phyloP scores from a whole-genome alignment of 1,140 invertebrate genomes.

The Aplysia californica region DNA sequence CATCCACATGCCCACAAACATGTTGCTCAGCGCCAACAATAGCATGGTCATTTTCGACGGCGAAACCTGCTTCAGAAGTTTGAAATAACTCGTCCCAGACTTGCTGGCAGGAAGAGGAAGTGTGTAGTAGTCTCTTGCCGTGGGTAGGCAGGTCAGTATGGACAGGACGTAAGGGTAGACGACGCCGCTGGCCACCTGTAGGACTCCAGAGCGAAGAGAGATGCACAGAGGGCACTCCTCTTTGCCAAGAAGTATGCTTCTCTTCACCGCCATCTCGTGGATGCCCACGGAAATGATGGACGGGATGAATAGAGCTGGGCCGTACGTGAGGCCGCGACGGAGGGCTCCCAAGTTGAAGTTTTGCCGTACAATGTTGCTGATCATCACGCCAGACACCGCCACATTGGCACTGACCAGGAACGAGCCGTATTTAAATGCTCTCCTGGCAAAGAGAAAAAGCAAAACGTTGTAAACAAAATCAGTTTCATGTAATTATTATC shows the following conservation, averaged over 20 bases:
- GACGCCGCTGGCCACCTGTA: background rate
- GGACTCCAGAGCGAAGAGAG: background rate
- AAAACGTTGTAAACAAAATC: background rate
- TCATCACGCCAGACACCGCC: background rate
- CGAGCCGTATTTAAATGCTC: background rate
- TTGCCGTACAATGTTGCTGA: background rate
- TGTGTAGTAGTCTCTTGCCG: slow-evolving; percentile 8
- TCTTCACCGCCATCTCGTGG: background rate
- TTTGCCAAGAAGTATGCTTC: background rate
- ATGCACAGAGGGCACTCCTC: background rate
- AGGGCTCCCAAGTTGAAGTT: slow-evolving; percentile 16
- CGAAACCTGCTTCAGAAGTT: background rate
- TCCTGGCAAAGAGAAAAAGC: background rate
- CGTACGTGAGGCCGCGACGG: background rate
- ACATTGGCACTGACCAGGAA: background rate
- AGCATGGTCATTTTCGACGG: background rate
- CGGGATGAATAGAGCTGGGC: background rate
- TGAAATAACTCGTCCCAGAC: background rate
- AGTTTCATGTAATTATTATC: too few species aligned
- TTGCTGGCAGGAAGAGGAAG: background rate
- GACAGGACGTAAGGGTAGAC: slow-evolving; percentile 8
- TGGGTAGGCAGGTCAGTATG: background rate
- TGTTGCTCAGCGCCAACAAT: background rate
- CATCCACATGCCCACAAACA: background rate
- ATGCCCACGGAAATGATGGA: background rate